These are phyloP conservation scores for Oligia fasciuncula DNA, from an alignment of 2,888 invertebrate genomes.

Conservation along the genomic window DNA sequence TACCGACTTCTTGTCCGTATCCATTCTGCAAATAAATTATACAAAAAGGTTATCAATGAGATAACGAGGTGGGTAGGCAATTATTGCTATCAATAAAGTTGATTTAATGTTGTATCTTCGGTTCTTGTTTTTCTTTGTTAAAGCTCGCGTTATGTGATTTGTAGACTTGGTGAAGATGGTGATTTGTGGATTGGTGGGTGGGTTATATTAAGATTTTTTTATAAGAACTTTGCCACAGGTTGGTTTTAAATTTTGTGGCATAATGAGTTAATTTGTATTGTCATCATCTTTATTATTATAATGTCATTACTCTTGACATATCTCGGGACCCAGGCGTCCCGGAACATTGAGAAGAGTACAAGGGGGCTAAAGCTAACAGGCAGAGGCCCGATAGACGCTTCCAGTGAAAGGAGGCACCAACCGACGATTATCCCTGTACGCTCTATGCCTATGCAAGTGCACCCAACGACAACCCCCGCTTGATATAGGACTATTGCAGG, in stretches of 20 bases:
- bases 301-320: neutral
- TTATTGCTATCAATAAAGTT: slow-evolving; percentile 38
- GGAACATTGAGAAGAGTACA: neutral
- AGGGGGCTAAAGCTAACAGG: neutral
- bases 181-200: no score
- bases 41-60: slow-evolving; percentile 35
- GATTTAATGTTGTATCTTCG: slow-evolving; percentile 25
- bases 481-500: neutral
- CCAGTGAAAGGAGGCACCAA: neutral
- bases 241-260: neutral
- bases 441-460: neutral
- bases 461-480: neutral
- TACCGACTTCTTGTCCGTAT: slow-evolving; percentile 75
- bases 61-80: slow-evolving; percentile 44
- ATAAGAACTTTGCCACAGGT: neutral
- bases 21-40: slow-evolving; percentile 74
- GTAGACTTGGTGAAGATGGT: slow-evolving; percentile 15
- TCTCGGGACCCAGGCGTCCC: neutral
- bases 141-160: slow-evolving; percentile 12
- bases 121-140: slow-evolving; percentile 41
- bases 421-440: neutral
- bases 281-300: neutral
- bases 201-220: neutral
- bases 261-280: neutral
- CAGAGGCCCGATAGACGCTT: neutral